A percentile compares a stretch with the other conserved stretches of the same genome.
phyloP scores from a whole-genome alignment of 1,140 invertebrate genomes.

The Drosophila ambigua region DNA sequence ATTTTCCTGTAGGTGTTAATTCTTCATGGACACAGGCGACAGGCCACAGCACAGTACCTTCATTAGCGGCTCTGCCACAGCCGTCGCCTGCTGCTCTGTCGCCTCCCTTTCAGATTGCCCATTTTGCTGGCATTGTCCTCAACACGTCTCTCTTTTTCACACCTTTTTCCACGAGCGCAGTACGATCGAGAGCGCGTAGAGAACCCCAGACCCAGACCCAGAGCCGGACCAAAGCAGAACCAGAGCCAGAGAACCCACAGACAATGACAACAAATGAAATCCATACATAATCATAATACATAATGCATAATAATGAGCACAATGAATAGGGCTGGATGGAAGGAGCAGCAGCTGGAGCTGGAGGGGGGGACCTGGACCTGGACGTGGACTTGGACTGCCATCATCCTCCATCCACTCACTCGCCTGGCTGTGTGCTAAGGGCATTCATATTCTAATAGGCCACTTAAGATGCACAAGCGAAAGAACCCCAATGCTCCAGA shows the following conservation, averaged over 20 bases:
- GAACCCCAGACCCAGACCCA: constrained; percentile 11
- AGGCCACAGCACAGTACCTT: constrained; percentile 29
- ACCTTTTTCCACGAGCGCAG: constrained; percentile 36
- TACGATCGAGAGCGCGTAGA: constrained; percentile 7
- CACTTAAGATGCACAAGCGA: constrained; percentile 63
- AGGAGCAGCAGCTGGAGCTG: neutral
- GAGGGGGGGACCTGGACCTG: neutral
- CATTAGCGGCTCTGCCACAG: constrained; percentile 21
- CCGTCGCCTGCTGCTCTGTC: neutral
- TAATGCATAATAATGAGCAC: constrained; percentile 51
- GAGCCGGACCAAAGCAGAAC: neutral
- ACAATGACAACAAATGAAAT: constrained; percentile 66
- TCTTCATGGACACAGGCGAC: constrained; percentile 1
- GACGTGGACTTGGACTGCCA: no score
- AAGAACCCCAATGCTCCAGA: constrained; percentile 3
- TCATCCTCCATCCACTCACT: no score
- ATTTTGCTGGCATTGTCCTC: constrained; percentile 34
- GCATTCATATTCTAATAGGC: constrained; percentile 72
- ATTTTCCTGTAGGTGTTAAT: constrained; percentile 39
- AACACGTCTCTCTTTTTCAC: constrained; percentile 36
- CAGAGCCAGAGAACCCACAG: neutral
- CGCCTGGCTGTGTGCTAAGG: constrained; percentile 7
- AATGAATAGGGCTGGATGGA: constrained; percentile 2
- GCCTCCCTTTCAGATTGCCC: neutral
- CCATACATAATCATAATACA: constrained; percentile 69